Percentiles rank a stretch among this genome's conserved stretches.
Evolutionary conservation across 2,113 vertebrate genomes (phyloP).

Genomic region (Phyllopteryx taeniolatus): DNA sequence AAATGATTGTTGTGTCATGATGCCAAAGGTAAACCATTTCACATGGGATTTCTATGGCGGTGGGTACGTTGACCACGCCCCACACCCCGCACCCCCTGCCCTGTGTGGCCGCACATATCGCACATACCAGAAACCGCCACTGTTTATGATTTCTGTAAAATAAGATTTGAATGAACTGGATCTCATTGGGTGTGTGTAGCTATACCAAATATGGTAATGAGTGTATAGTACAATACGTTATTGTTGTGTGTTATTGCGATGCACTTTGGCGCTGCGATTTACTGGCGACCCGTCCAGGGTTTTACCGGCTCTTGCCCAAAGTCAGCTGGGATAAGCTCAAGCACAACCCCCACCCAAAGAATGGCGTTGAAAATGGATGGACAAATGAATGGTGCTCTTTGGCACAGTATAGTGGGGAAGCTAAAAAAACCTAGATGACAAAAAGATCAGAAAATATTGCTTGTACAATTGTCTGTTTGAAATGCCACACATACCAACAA

Average conservation of each 20-base stretch:
- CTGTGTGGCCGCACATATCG: background rate
- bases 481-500: conserved; percentile 20
- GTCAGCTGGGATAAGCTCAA: background rate
- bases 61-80: too few species aligned
- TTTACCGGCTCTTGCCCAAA: background rate
- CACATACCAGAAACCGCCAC: background rate
- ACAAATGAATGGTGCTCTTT: background rate
- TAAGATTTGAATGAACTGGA: background rate
- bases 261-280: background rate
- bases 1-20: too few species aligned
- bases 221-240: too few species aligned
- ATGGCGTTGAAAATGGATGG: background rate
- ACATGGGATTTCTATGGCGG: too few species aligned
- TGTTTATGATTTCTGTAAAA: background rate
- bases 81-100: background rate
- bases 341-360: background rate
- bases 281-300: background rate
- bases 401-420: background rate
- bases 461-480: background rate
- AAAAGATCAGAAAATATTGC: conserved; percentile 4
- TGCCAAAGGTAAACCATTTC: too few species aligned
- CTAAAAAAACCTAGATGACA: background rate
- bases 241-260: background rate
- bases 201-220: too few species aligned
- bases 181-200: too few species aligned